Percentiles rank a stretch among this genome's conserved stretches.
Evolutionary conservation across 1,140 invertebrate genomes (phyloP).

Genomic region (Helicoverpa armigera): DNA sequence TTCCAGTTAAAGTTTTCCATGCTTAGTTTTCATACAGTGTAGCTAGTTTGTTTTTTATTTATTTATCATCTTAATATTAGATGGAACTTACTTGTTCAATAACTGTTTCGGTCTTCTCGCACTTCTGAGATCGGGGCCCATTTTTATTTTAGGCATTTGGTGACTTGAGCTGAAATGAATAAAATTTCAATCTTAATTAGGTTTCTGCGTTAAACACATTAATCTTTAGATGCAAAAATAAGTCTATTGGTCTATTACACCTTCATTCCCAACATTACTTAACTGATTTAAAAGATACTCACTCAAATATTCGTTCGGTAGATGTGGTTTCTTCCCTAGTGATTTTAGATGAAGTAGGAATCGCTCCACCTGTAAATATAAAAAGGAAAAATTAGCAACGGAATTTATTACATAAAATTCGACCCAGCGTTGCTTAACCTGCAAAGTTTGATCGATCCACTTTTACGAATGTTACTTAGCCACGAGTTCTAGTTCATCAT

Average conservation of each 20-base stretch:
- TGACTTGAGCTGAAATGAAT: constrained; percentile 71
- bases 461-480: too few species aligned
- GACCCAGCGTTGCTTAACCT: too few species aligned
- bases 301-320: constrained; percentile 60
- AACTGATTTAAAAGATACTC: constrained; percentile 54
- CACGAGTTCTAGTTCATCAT: too few species aligned
- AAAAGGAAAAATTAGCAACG: background rate
- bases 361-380: constrained; percentile 54
- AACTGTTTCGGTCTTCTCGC: constrained; percentile 71
- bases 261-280: too few species aligned
- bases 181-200: background rate
- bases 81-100: constrained; percentile 59
- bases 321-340: constrained; percentile 56
- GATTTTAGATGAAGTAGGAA: constrained; percentile 58
- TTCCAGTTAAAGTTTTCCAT: too few species aligned
- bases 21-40: too few species aligned
- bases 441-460: too few species aligned
- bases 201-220: too few species aligned
- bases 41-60: constrained; percentile 2
- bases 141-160: constrained; percentile 71
- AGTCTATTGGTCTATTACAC: too few species aligned
- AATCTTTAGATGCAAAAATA: too few species aligned
- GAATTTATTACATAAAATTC: too few species aligned
- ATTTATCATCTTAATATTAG: constrained; percentile 3
- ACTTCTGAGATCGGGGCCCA: constrained; percentile 75